Percentiles rank a stretch among this genome's conserved stretches.
Conservation (phyloP, 2,888 invertebrate genomes). For the Melieria omissa region DNA sequence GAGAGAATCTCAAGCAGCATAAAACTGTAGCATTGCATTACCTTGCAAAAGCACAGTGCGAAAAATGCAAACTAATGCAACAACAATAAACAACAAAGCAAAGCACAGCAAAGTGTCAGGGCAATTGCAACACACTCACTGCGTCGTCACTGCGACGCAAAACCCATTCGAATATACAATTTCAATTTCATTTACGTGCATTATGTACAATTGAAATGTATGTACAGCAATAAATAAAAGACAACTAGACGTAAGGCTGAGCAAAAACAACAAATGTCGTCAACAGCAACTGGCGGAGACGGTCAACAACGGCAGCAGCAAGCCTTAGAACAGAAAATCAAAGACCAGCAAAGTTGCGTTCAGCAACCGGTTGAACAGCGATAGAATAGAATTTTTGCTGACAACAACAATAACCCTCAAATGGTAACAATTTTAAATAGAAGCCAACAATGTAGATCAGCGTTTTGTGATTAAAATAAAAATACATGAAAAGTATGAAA, state of each 20-base stretch:
- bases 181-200: constrained; percentile 19
- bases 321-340: constrained; percentile 26
- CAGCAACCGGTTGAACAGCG: constrained; percentile 11
- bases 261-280: not conserved
- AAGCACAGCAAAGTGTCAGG: not conserved
- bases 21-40: constrained; percentile 17
- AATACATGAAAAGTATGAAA: too few species aligned
- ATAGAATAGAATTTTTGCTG: too few species aligned
- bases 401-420: too few species aligned
- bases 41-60: not conserved
- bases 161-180: not conserved
- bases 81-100: not conserved
- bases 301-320: not conserved
- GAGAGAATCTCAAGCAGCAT: not conserved
- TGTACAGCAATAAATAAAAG: too few species aligned
- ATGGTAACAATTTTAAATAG: too few species aligned
- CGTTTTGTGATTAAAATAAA: too few species aligned
- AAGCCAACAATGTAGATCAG: too few species aligned
- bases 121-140: not conserved
- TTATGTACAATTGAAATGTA: not conserved
- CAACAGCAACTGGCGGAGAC: constrained; percentile 1
- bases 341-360: not conserved
- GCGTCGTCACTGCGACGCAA: not conserved
- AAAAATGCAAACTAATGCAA: constrained; percentile 19
- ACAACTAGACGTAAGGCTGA: too few species aligned